Conservation (phyloP, 2,888 invertebrate genomes). For the Megastigmus dorsalis region DNA sequence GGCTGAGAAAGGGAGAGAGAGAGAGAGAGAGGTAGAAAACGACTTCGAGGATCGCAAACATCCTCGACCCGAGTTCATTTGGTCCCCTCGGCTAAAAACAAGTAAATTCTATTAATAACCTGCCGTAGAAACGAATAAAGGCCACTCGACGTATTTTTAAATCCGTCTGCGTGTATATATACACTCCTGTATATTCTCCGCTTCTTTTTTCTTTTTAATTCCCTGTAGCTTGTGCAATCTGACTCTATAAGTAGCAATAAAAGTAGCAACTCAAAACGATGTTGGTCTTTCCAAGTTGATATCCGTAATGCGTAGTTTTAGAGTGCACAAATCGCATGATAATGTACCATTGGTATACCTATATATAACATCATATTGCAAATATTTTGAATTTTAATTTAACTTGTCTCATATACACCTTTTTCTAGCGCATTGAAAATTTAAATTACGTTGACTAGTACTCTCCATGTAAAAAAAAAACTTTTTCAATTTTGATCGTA, state of each 20-base stretch:
- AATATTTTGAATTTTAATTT: no score
- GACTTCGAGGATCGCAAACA: no score
- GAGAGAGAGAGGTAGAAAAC: background rate
- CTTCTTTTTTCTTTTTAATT: background rate
- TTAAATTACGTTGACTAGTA: no score
- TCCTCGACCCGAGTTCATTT: slow-evolving; percentile 28
- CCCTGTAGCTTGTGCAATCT: background rate
- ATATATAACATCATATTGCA: no score
- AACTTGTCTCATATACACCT: no score
- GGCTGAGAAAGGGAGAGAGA: background rate
- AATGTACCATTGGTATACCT: no score
- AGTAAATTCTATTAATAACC: slow-evolving; percentile 45
- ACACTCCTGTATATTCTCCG: background rate
- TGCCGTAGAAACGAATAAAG: slow-evolving; percentile 35
- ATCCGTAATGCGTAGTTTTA: no score
- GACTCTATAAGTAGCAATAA: background rate
- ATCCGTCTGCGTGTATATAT: slow-evolving; percentile 11
- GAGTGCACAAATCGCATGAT: no score
- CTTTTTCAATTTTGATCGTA: no score
- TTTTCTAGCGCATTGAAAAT: no score
- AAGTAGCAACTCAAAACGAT: background rate
- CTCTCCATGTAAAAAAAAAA: no score
- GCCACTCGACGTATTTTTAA: slow-evolving; percentile 45
- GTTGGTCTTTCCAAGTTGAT: background rate
- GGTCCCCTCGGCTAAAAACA: slow-evolving; percentile 23